These are phyloP conservation scores for Apotomis capreana DNA, from an alignment of 2,888 invertebrate species.

Conservation along the genomic window DNA sequence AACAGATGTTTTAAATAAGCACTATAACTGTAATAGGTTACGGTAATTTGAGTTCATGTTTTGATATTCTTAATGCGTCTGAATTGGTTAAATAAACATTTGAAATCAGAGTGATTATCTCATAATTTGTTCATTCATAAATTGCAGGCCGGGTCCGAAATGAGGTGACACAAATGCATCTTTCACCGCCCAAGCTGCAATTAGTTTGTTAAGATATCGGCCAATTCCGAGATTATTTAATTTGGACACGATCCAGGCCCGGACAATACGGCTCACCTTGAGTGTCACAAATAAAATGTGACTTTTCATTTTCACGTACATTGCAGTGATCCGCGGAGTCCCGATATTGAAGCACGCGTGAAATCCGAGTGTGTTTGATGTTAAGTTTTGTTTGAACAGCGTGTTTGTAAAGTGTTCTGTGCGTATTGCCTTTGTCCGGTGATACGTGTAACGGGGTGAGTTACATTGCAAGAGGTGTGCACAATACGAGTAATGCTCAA, in stretches of 20 bases:
- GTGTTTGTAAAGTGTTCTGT: slow-evolving; percentile 50
- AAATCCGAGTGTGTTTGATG: slow-evolving; percentile 57
- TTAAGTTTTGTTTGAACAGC: slow-evolving; percentile 52
- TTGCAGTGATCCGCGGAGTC: slow-evolving; percentile 54
- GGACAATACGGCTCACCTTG: slow-evolving; percentile 71
- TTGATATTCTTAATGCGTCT: slow-evolving; percentile 30
- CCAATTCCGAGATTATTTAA: slow-evolving; percentile 43
- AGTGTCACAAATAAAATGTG: slow-evolving; percentile 66
- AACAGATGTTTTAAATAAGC: slow-evolving; percentile 36
- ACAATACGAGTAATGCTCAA: neutral
- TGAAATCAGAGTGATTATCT: neutral
- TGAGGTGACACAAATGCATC: slow-evolving; percentile 23
- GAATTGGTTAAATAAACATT: slow-evolving; percentile 13
- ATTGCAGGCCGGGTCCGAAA: neutral
- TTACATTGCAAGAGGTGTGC: slow-evolving; percentile 21
- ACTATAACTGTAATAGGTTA: slow-evolving; percentile 34
- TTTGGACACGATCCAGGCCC: slow-evolving; percentile 65
- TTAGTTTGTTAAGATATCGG: slow-evolving; percentile 33
- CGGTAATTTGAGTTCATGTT: slow-evolving; percentile 32
- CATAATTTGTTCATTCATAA: neutral
- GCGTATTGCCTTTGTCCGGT: slow-evolving; percentile 49
- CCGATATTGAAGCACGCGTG: slow-evolving; percentile 48
- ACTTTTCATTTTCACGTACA: slow-evolving; percentile 56
- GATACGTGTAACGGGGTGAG: slow-evolving; percentile 28
- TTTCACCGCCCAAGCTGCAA: slow-evolving; percentile 27